Base-by-base conservation (phyloP, 1,140 invertebrate genomes). In the Temnothorax longispinosus region DNA sequence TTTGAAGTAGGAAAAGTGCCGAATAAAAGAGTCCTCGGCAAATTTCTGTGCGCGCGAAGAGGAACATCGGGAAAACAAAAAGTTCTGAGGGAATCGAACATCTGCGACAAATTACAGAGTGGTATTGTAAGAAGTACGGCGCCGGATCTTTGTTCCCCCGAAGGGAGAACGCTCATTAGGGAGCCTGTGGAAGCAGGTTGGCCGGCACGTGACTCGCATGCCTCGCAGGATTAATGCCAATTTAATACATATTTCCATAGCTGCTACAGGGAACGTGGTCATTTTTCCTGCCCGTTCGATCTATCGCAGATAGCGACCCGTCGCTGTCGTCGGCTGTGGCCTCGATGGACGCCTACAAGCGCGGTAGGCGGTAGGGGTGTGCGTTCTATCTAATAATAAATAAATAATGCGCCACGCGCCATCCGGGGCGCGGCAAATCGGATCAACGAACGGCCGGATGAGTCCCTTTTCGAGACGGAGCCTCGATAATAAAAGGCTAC, bases 401-500 rank as follows among this genome's bases (percentile, higher is more conserved):
- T 85, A 85, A 85, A 85, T 85, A 85, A 85, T 85, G 82, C 82
- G 80, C 80, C 80, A 84, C 80, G 74, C 72, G 74, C 54, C 75
- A 85, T 65, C 52, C 82, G 47, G 62, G 74, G 75, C 74, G 47
- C 71, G 82, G 47, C 60, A 85, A 85, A 85, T 85, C 74, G 74
- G 58, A 85, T 85, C 74, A 85, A 77, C 74, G 82, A 78, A 85
- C 82, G 82, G 82, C 75, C 58, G 72, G 47, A 64, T 85, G 82
- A 60, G 13, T 77, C 82, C 82, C 74, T 85, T 85, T 78, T 75
- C 80, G 80, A 50, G n/a, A 58, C 82, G 60, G 44, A 77, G 75
- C 62, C 27, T 27, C 82, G 74, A 78, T 85, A 85, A 85, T 85
- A 85, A 85, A 85, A 64, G 44, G 80, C 54, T 18, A 6, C 15